Conservation (phyloP, 2,888 invertebrate genomes). For the Cosmia trapezina region DNA sequence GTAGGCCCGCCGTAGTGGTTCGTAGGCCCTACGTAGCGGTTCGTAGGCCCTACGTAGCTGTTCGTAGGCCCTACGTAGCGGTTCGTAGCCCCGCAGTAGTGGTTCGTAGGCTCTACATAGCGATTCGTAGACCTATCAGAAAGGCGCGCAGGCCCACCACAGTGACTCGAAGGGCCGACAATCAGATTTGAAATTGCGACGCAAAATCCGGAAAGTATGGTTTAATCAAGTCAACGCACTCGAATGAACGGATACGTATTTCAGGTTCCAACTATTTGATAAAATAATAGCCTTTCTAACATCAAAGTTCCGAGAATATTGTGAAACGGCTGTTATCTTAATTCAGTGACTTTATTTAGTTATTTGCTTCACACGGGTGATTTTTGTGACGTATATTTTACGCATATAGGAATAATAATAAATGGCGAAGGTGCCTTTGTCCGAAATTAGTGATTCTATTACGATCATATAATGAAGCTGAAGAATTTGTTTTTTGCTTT, state of each 20-base stretch:
- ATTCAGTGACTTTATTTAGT: constrained; percentile 41
- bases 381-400: constrained; percentile 15
- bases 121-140: constrained; percentile 14
- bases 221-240: constrained; percentile 44
- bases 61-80: neutral
- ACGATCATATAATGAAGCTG: neutral
- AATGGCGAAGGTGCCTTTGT: constrained; percentile 30
- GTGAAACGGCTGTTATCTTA: constrained; percentile 44
- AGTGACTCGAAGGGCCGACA: neutral
- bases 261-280: constrained; percentile 38
- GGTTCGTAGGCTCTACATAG: neutral
- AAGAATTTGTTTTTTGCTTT: too few species aligned
- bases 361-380: constrained; percentile 25
- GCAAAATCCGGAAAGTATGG: constrained; percentile 17
- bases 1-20: neutral
- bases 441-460: neutral
- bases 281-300: constrained; percentile 30
- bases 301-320: constrained; percentile 30
- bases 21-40: neutral
- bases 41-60: constrained; percentile 6
- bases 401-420: neutral
- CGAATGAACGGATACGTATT: constrained; percentile 31
- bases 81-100: neutral
- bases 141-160: neutral
- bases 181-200: constrained; percentile 16